These are phyloP conservation scores for Anastatus disparis DNA, from an alignment of 1,140 invertebrate genomes.

Conservation along the genomic window DNA sequence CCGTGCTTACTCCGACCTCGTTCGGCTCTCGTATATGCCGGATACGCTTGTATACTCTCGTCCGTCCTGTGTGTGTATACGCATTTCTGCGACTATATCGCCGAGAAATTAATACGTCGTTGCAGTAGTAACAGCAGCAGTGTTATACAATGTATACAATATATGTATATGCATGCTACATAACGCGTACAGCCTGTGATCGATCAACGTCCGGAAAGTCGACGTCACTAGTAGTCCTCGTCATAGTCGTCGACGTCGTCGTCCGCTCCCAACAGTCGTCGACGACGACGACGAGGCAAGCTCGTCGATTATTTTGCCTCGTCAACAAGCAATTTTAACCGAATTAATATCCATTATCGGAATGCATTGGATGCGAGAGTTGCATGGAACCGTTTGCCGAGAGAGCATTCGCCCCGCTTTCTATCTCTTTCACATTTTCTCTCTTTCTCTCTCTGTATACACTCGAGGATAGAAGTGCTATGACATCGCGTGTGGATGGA, in stretches of 20 bases:
- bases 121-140: background rate
- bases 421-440: background rate
- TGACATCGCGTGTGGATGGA: too few relatives aligned
- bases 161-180: too few relatives aligned
- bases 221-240: too few relatives aligned
- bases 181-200: background rate
- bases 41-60: background rate
- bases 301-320: constrained; percentile 34
- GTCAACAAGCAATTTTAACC: constrained; percentile 32
- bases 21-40: too few relatives aligned
- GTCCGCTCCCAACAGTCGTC: too few relatives aligned
- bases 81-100: background rate
- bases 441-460: background rate
- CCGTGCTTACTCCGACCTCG: background rate
- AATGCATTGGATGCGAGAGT: constrained; percentile 3
- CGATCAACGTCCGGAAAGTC: constrained; percentile 20
- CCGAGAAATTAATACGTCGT: constrained; percentile 30
- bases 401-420: background rate
- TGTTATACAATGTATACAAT: too few relatives aligned
- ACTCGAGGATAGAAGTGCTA: background rate
- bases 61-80: background rate
- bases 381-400: background rate
- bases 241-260: too few relatives aligned
- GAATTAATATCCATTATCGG: constrained; percentile 43
- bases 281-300: too few relatives aligned